Evolutionary conservation across 92 coral and sea anemone species (phyloP).

Genomic region (Porites divaricata): DNA sequence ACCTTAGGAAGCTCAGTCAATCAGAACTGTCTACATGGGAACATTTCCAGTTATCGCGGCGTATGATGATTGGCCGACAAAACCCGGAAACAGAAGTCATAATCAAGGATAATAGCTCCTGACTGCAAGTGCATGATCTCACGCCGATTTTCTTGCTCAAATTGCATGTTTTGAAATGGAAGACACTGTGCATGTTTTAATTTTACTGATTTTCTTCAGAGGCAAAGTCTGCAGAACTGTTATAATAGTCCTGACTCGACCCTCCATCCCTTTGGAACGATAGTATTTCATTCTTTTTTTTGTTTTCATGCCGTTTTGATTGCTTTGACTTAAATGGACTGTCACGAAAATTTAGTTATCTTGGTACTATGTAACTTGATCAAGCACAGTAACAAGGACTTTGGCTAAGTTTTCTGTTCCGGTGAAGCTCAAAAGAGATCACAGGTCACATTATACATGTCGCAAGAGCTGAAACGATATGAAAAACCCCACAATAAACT

Average conservation of each 20-base stretch:
- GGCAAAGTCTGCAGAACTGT: neutral
- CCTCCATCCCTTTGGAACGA: neutral
- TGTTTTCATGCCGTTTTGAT: no score
- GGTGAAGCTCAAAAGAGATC: neutral
- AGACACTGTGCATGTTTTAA: no score
- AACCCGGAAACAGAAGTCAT: neutral
- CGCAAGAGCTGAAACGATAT: conserved; percentile 11
- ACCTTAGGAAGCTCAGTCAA: neutral
- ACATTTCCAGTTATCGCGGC: neutral
- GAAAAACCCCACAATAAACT: neutral
- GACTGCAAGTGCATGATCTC: no score
- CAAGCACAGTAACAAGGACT: neutral
- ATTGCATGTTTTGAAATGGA: no score
- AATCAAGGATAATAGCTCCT: no score
- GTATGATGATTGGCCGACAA: neutral
- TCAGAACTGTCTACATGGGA: neutral
- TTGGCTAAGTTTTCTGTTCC: neutral
- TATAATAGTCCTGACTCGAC: neutral
- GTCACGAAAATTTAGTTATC: neutral
- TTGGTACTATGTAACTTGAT: neutral
- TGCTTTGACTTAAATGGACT: neutral
- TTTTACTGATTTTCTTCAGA: neutral
- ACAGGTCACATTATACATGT: conserved; percentile 4
- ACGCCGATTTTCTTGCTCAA: no score
- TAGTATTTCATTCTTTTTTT: no score